These are phyloP conservation scores for Euclidia mi DNA, from an alignment of 2,888 invertebrate genomes.

Conservation along the genomic window DNA sequence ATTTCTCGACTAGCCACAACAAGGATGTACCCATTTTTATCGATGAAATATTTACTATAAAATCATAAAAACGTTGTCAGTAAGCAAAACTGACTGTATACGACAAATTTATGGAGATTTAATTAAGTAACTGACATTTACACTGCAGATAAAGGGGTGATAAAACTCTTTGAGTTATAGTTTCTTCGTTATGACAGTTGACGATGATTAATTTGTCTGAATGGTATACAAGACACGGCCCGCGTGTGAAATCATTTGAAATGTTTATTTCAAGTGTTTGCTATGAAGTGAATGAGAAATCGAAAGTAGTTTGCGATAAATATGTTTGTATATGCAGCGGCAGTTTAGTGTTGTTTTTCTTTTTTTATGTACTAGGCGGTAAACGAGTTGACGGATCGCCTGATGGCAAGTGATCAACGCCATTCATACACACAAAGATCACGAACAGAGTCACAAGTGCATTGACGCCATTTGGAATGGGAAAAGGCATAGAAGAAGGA, in stretches of 20 bases:
- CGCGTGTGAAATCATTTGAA: slow-evolving; percentile 38
- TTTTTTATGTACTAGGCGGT: too few species aligned
- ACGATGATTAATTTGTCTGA: slow-evolving; percentile 48
- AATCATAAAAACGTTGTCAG: slow-evolving; percentile 30
- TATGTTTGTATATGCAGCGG: too few species aligned
- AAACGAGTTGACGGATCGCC: too few species aligned
- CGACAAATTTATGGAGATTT: slow-evolving; percentile 54
- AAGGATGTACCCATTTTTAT: slow-evolving; percentile 11
- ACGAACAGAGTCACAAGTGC: too few species aligned
- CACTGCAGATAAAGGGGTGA: slow-evolving; percentile 47
- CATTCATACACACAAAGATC: too few species aligned
- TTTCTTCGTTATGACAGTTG: slow-evolving; percentile 29
- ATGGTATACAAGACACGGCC: slow-evolving; percentile 29
- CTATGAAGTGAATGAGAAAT: too few species aligned
- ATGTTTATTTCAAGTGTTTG: slow-evolving; percentile 19
- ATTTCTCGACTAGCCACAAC: slow-evolving; percentile 6
- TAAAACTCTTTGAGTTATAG: slow-evolving; percentile 36
- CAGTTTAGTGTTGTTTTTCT: too few species aligned
- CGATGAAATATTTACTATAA: slow-evolving; percentile 20
- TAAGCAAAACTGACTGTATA: slow-evolving; percentile 31
- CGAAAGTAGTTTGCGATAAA: too few species aligned
- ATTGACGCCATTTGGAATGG: too few species aligned
- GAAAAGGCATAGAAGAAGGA: too few species aligned
- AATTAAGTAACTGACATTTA: slow-evolving; percentile 57
- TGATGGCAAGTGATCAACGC: too few species aligned